phyloP scores from a whole-genome alignment of 2,113 vertebrate genomes.

The Apodemus speciosus region DNA sequence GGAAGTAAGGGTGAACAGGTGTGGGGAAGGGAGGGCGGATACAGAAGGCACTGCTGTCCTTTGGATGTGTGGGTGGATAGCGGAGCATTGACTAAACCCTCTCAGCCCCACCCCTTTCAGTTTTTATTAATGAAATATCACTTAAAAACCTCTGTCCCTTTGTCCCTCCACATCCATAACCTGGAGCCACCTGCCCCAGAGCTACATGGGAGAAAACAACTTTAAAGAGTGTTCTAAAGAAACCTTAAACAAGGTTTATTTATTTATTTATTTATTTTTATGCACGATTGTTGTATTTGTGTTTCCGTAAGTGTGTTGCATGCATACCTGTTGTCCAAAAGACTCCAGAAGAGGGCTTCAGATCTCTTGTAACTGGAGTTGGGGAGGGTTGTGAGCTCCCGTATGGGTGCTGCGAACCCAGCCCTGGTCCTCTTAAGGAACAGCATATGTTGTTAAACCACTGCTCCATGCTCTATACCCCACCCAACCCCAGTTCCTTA shows the following conservation, averaged over 20 bases:
- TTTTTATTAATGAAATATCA: constrained; percentile 4
- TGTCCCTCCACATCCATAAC: not conserved
- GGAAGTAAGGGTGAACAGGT: not conserved
- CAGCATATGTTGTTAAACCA: not conserved
- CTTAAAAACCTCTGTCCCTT: no score
- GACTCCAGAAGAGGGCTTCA: not conserved
- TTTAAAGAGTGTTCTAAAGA: not conserved
- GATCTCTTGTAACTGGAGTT: not conserved
- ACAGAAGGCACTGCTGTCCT: not conserved
- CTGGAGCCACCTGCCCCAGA: not conserved
- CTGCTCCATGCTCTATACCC: not conserved
- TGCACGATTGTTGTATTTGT: not conserved
- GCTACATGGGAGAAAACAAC: constrained; percentile 53
- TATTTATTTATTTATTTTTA: not conserved
- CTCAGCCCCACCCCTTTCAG: not conserved
- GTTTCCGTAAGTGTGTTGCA: not conserved
- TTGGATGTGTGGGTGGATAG: not conserved
- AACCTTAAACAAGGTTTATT: not conserved
- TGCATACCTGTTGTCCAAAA: not conserved
- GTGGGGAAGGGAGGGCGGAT: not conserved
- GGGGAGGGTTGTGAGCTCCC: not conserved
- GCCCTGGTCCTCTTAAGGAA: not conserved
- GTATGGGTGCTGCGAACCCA: not conserved
- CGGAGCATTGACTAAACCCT: not conserved
- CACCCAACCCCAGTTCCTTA: no score